Conservation (phyloP, 2,888 invertebrate species). For the Brenthis ino region DNA sequence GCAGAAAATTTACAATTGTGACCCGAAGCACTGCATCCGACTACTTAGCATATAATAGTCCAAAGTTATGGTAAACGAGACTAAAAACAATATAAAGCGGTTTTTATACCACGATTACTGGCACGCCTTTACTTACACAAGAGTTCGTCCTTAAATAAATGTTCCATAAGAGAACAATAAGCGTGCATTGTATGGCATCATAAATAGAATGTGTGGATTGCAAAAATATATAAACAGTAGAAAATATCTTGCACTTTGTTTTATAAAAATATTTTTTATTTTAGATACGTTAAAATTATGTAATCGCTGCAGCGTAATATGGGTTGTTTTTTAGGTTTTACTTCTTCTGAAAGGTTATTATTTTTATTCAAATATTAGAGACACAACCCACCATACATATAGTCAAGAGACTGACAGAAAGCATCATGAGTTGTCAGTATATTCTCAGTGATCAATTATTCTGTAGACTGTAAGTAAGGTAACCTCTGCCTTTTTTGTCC, state of each 20-base stretch:
- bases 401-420: no score
- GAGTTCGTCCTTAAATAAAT: slow-evolving; percentile 10
- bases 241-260: not conserved
- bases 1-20: slow-evolving; percentile 16
- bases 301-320: not conserved
- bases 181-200: not conserved
- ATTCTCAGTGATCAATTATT: no score
- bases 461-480: no score
- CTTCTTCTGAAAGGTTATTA: no score
- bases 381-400: no score
- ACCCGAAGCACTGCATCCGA: not conserved
- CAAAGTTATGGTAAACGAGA: slow-evolving; percentile 16
- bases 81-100: slow-evolving; percentile 13
- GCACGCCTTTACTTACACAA: slow-evolving; percentile 13
- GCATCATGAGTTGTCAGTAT: no score
- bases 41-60: slow-evolving; percentile 22
- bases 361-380: no score
- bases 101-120: slow-evolving; percentile 17
- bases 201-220: slow-evolving; percentile 10
- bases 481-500: no score
- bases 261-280: not conserved
- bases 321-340: no score
- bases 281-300: not conserved
- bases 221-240: slow-evolving; percentile 1
- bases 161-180: slow-evolving; percentile 18